Conservation (phyloP, 2,797 vertebrate species). For the Amblyopsis hoosieri region DNA sequence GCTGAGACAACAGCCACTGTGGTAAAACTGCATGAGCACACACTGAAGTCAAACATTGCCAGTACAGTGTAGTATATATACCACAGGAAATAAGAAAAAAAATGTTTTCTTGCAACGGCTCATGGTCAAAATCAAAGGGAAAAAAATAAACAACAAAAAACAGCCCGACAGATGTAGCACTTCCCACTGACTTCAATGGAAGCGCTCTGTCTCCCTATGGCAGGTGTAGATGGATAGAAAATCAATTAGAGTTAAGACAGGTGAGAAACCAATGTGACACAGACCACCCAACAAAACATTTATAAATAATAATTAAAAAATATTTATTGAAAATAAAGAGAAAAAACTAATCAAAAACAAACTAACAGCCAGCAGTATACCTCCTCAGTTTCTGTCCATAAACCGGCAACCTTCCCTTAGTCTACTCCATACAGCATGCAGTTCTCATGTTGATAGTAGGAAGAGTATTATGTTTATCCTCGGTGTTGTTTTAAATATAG, state of each 20-base stretch:
- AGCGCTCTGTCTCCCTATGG: too few species aligned
- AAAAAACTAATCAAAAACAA: constrained; percentile 18
- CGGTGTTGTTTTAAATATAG: constrained; percentile 70
- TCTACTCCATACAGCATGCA: constrained; percentile 84
- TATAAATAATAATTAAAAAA: constrained; percentile 86
- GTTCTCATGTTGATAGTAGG: constrained; percentile 55
- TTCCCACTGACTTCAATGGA: too few species aligned
- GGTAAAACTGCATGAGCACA: too few species aligned
- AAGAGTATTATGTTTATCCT: constrained; percentile 57
- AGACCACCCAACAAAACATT: constrained; percentile 57
- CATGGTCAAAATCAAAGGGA: too few species aligned
- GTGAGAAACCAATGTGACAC: constrained; percentile 24
- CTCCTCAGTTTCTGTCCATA: constrained; percentile 50
- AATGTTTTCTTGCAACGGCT: too few species aligned
- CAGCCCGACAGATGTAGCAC: too few species aligned
- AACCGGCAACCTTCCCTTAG: constrained; percentile 67
- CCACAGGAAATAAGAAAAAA: too few species aligned
- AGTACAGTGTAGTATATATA: too few species aligned
- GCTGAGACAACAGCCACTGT: too few species aligned
- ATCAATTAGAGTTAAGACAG: constrained; percentile 7
- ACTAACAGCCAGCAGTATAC: constrained; percentile 44
- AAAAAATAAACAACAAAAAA: too few species aligned
- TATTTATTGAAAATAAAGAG: constrained; percentile 69
- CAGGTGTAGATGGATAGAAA: constrained; percentile 1
- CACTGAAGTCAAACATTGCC: too few species aligned